These are phyloP conservation scores for Serripes groenlandicus DNA, from an alignment of 2,888 invertebrate genomes.

Conservation along the genomic window DNA sequence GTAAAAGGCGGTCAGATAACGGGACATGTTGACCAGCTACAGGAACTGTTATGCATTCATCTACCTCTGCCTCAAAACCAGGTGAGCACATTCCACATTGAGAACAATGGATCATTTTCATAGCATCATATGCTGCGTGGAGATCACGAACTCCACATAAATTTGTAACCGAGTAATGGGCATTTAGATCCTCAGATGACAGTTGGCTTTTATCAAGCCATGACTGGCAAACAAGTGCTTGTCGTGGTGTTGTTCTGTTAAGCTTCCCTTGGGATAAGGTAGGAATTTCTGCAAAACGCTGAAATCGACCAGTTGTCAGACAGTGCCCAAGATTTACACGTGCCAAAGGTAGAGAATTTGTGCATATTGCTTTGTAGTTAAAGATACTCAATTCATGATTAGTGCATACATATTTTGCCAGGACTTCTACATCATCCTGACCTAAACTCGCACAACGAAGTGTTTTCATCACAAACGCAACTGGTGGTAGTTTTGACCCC, in stretches of 20 bases:
- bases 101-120: not conserved
- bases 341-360: not conserved
- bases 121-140: not conserved
- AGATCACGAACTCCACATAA: not conserved
- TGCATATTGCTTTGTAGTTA: not conserved
- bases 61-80: not conserved
- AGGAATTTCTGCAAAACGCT: not conserved
- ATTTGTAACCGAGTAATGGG: not conserved
- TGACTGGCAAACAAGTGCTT: conserved; percentile 1
- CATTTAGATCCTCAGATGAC: not conserved
- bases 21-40: no score
- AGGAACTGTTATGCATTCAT: not conserved
- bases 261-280: not conserved
- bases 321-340: not conserved
- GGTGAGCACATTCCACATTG: not conserved
- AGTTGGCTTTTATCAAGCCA: not conserved
- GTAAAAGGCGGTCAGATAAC: no score
- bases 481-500: no score
- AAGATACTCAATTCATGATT: not conserved
- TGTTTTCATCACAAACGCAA: not conserved
- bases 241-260: not conserved
- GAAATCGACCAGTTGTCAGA: not conserved
- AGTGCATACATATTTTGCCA: not conserved
- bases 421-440: not conserved
- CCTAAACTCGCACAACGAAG: not conserved